A percentile compares a stretch with the other conserved stretches of the same genome.
Conservation (phyloP, 1,140 invertebrate genomes). For the Hirudo medicinalis region DNA sequence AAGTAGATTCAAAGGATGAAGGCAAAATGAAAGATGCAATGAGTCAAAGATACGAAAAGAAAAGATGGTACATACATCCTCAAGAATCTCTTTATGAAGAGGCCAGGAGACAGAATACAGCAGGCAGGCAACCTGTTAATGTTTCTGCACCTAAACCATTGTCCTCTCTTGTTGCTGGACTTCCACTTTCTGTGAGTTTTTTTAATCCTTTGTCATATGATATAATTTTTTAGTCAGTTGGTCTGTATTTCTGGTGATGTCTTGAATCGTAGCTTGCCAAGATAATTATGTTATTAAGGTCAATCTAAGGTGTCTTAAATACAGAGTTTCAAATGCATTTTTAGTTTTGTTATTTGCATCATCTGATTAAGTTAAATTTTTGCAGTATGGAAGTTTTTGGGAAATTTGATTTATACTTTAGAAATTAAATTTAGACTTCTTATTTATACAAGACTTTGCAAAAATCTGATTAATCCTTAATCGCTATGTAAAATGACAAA, state of each 20-base stretch:
- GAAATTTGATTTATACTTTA: neutral
- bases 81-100: slow-evolving; percentile 37
- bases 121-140: neutral
- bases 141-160: neutral
- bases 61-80: slow-evolving; percentile 49
- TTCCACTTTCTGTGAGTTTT: neutral
- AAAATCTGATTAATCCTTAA: neutral
- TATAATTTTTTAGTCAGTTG: no score
- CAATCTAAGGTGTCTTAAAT: no score
- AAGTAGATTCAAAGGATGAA: slow-evolving; percentile 61
- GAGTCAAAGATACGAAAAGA: slow-evolving; percentile 82
- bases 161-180: slow-evolving; percentile 2
- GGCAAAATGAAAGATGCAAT: slow-evolving; percentile 77
- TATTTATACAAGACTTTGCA: neutral
- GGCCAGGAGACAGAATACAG: slow-evolving; percentile 30
- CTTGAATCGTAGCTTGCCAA: no score
- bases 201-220: no score
- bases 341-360: neutral
- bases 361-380: neutral
- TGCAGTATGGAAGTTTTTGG: neutral
- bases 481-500: no score
- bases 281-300: no score
- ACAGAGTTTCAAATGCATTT: no score
- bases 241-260: no score
- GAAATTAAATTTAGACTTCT: neutral